Evolutionary conservation across 2,888 invertebrate genomes (phyloP).

Genomic region (Callyntrura sp.): DNA sequence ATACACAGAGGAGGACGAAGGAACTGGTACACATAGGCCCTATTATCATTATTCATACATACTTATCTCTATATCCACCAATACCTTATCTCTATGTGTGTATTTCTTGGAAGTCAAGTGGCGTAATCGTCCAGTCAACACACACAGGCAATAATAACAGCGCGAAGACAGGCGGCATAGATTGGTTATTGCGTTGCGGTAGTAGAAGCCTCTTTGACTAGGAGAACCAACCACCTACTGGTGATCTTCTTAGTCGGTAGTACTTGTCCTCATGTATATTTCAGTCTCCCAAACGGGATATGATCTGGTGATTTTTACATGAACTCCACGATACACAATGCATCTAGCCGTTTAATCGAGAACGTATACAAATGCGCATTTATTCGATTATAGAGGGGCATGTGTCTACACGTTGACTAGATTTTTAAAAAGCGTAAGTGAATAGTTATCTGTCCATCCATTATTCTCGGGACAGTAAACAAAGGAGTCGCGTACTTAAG

Average conservation of each 20-base stretch:
- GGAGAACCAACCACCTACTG: constrained; percentile 60
- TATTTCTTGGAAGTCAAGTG: constrained; percentile 20
- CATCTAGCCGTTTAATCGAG: constrained; percentile 50
- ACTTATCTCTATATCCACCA: not conserved
- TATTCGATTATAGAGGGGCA: not conserved
- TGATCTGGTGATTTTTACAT: constrained; percentile 78
- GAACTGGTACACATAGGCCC: too few relatives aligned
- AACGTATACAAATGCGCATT: not conserved
- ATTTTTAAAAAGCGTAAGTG: constrained; percentile 16
- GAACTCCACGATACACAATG: constrained; percentile 33
- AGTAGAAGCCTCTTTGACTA: constrained; percentile 41
- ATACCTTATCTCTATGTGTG: not conserved
- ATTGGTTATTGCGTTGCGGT: constrained; percentile 39
- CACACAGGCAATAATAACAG: constrained; percentile 28
- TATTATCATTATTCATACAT: too few relatives aligned
- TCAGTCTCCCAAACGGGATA: constrained; percentile 76
- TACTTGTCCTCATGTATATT: constrained; percentile 68
- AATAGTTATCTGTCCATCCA: constrained; percentile 23
- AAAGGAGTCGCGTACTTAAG: not conserved
- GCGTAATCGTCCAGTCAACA: constrained; percentile 18
- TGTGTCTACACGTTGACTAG: not conserved
- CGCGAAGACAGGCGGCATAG: constrained; percentile 25
- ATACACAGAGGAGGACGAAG: too few relatives aligned
- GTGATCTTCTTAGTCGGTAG: constrained; percentile 65
- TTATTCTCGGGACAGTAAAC: not conserved